phyloP scores from a whole-genome alignment of 2,888 invertebrate genomes.

The Apamea epomidion region DNA sequence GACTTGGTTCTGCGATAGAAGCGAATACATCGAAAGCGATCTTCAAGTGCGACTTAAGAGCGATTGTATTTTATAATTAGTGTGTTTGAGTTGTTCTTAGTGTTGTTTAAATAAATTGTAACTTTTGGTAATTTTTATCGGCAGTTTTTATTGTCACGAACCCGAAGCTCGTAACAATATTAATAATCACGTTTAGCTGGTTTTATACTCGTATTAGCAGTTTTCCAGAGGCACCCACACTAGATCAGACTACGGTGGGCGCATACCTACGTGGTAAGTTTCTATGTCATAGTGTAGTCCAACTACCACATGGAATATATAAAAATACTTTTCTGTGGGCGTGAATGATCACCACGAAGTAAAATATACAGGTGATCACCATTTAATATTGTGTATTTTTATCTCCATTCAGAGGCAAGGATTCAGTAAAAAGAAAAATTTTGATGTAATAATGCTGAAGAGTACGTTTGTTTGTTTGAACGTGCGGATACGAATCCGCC shows the following conservation, averaged over 20 bases:
- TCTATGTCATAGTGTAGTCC: background rate
- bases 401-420: background rate
- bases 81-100: too few species aligned
- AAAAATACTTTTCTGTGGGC: background rate
- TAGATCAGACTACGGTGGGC: too few species aligned
- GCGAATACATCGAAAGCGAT: too few species aligned
- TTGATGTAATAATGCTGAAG: too few species aligned
- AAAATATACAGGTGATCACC: background rate
- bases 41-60: too few species aligned
- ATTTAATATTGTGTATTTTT: slow-evolving; percentile 3
- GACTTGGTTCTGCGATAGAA: too few species aligned
- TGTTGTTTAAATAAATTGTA: too few species aligned
- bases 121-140: too few species aligned
- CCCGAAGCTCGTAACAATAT: too few species aligned
- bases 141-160: too few species aligned
- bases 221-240: background rate
- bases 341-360: background rate
- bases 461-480: background rate
- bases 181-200: background rate
- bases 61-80: too few species aligned
- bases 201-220: background rate
- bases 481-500: too few species aligned
- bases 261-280: background rate
- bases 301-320: background rate
- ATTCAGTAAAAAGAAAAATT: background rate